Evolutionary conservation across 1,140 invertebrate species (phyloP).

Genomic region (Sinella curviseta): DNA sequence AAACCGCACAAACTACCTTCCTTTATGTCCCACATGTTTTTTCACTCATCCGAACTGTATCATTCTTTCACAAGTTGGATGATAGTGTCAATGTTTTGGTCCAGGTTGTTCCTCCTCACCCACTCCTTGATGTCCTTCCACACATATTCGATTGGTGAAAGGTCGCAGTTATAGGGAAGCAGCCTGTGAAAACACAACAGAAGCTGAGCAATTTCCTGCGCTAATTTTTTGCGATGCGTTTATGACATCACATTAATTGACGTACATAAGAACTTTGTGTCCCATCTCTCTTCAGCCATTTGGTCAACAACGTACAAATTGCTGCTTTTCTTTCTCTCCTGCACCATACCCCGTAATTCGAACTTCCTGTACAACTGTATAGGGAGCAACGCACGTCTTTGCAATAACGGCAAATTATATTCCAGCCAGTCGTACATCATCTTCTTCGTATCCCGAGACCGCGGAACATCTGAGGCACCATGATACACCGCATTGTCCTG

Average conservation of each 20-base stretch:
- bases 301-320: neutral
- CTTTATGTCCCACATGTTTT: neutral
- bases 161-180: constrained; percentile 3
- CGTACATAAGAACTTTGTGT: neutral
- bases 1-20: neutral
- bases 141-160: neutral
- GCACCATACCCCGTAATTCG: neutral
- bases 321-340: neutral
- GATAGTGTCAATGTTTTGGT: neutral
- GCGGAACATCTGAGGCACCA: neutral
- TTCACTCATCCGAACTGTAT: neutral
- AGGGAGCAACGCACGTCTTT: neutral
- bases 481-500: neutral
- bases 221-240: too few relatives aligned
- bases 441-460: neutral
- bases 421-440: neutral
- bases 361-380: neutral
- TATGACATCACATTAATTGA: too few relatives aligned
- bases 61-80: neutral
- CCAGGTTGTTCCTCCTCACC: neutral
- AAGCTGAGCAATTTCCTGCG: too few relatives aligned
- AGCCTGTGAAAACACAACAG: too few relatives aligned
- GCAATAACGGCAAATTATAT: neutral
- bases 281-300: neutral
- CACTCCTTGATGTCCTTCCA: constrained; percentile 3